Evolutionary conservation across 2,113 vertebrate genomes (phyloP).

Genomic region (Anser cygnoides): DNA sequence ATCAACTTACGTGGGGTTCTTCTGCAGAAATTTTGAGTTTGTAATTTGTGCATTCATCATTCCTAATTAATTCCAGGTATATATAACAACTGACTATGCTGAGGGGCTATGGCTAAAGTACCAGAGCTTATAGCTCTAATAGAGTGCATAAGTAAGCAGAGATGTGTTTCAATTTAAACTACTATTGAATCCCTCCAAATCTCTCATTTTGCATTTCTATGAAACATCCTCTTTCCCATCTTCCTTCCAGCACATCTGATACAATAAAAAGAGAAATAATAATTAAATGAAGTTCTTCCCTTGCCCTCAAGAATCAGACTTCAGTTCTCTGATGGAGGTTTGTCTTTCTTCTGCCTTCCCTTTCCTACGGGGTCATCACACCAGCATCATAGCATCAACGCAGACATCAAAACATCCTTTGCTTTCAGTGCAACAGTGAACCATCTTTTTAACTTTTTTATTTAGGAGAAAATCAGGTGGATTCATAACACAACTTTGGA

Average conservation of each 20-base stretch:
- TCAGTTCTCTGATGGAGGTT: background rate
- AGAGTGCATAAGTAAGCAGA: background rate
- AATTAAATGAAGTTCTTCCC: background rate
- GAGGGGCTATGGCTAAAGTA: background rate
- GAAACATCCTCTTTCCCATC: accelerated
- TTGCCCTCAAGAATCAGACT: background rate
- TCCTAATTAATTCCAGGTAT: background rate
- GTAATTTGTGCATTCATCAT: background rate
- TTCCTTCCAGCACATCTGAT: background rate
- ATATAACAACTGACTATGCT: background rate
- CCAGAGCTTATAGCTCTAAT: background rate
- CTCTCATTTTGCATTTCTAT: background rate
- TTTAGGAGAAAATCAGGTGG: background rate
- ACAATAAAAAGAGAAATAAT: background rate
- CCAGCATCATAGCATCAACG: background rate
- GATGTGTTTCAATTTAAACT: background rate
- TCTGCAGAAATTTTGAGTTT: background rate
- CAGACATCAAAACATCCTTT: background rate
- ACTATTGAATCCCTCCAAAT: background rate
- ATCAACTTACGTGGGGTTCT: background rate
- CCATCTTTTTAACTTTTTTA: background rate
- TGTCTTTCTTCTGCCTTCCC: background rate
- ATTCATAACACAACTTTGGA: background rate
- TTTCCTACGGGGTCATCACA: background rate
- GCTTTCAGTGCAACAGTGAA: too few relatives aligned